Evolutionary conservation across 2,113 vertebrate genomes (phyloP), one percentile per base, ranked within the genome.

Genomic region (Phoxinus phoxinus): DNA sequence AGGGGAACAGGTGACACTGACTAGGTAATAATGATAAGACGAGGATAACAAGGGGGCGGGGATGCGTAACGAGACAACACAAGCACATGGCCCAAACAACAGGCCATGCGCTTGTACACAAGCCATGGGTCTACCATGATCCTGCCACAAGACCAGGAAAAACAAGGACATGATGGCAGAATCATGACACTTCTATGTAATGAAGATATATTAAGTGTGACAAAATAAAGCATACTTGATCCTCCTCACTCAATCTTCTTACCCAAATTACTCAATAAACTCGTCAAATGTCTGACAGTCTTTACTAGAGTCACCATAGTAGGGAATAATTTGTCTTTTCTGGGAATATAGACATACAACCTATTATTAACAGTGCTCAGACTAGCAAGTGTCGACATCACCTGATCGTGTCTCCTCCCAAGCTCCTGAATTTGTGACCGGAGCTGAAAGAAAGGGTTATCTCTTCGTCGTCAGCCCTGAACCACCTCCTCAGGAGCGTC

Each of bases 201-300:
- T n/a, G n/a, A n/a, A n/a, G n/a, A n/a, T n/a, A n/a, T n/a, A n/a
- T 6, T 27, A 83, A 67, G 11, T 75, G 69, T 32, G 79, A 83
- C 19, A 76, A 15, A n/a, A 86, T 75, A 15, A 69, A 83, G 8
- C 69, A 19, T n/a, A 17, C 17, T 12, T 67, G 69, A 11, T 48
- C 48, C 12, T 65, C 78, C n/a, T 9, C 10, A 30, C 21, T 46
- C 56, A 44, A 37, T 3, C 58, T 56, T 10, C 51, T 81, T 15
- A 63, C 25, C 19, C 35, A 5, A 13, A 86, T 61, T 85, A 46
- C 4, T 79, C 75, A 72, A 80, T 79, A 17, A 85, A 85, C 30
- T 85, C n/a, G 11, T 80, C 46, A 30, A 78, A 4, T 3, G 30
- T 35, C 11, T 51, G n/a, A 11, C 23, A 23, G 69, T 85, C 84